These are phyloP conservation scores for Sebastes schlegelii DNA, from an alignment of 2,113 vertebrate genomes.

Conservation along the genomic window DNA sequence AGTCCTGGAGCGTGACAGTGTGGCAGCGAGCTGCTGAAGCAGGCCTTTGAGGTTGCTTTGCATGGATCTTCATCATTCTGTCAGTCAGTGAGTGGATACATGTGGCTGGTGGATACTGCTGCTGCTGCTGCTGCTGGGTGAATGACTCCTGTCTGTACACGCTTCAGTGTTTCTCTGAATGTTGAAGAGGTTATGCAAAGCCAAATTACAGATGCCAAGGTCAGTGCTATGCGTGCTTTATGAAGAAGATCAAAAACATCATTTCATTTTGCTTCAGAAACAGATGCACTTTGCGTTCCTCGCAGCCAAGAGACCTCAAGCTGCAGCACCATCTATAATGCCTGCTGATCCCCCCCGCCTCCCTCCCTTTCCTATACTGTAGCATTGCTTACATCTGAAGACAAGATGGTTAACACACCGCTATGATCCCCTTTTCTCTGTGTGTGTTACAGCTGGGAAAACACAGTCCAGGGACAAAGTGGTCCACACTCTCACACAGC, in stretches of 20 bases:
- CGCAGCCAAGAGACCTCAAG: not conserved
- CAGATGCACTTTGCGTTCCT: conserved; percentile 13
- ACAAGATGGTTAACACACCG: conserved; percentile 32
- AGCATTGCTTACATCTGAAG: conserved; percentile 44
- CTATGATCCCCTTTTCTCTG: conserved; percentile 44
- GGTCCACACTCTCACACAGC: conserved; percentile 56
- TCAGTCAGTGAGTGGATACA: conserved; percentile 40
- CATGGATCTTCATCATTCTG: conserved; percentile 53
- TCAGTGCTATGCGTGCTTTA: conserved; percentile 31
- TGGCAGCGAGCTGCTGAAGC: conserved; percentile 32
- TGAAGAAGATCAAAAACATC: conserved; percentile 7
- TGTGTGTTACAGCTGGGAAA: conserved; percentile 76
- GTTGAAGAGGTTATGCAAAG: conserved; percentile 9
- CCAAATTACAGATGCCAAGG: conserved; percentile 21
- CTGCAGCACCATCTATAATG: conserved; percentile 32
- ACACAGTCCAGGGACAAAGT: conserved; percentile 60
- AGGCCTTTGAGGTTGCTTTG: conserved; percentile 47
- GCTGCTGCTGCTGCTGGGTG: conserved; percentile 18
- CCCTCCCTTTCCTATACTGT: conserved; percentile 19
- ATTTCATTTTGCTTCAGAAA: conserved; percentile 29
- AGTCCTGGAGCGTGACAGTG: conserved; percentile 39
- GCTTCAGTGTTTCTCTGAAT: not conserved
- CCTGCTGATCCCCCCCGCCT: not conserved
- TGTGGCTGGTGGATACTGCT: conserved; percentile 32
- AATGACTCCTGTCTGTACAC: conserved; percentile 9